Evolutionary conservation across 1,140 invertebrate species (phyloP).

Genomic region (Pristionchus pacificus): DNA sequence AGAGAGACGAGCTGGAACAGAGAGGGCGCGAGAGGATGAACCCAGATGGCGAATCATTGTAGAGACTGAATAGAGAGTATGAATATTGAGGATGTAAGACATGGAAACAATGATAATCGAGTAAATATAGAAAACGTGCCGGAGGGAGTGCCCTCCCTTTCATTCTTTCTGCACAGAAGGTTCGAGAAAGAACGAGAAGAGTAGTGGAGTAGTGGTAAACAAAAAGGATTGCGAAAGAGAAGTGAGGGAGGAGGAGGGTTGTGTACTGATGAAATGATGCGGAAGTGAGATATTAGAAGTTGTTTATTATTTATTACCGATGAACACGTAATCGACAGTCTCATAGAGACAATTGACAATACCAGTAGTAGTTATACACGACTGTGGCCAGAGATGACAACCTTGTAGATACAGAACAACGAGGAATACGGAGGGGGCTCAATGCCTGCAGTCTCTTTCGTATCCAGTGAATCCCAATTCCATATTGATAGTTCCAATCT

Average conservation of each 20-base stretch:
- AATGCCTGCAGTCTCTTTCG: neutral
- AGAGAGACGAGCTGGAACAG: neutral
- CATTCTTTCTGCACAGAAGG: neutral
- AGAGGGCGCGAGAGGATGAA: neutral
- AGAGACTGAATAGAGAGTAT: too few species aligned
- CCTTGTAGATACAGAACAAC: too few species aligned
- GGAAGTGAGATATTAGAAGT: neutral
- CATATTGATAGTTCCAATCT: neutral
- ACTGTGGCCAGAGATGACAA: too few species aligned
- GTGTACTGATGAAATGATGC: too few species aligned
- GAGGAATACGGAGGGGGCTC: neutral
- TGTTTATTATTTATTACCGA: too few species aligned
- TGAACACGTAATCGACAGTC: too few species aligned
- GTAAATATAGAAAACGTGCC: neutral
- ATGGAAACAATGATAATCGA: neutral
- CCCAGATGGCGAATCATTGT: neutral
- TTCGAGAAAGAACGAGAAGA: neutral
- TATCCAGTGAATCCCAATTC: neutral
- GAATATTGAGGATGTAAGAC: too few species aligned
- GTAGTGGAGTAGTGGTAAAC: too few species aligned
- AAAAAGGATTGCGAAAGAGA: neutral
- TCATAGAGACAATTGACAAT: neutral
- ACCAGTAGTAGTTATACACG: too few species aligned
- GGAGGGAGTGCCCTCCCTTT: neutral
- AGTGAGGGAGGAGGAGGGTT: neutral